Conservation (phyloP, 2,888 invertebrate species). For the Rotaria socialis region DNA sequence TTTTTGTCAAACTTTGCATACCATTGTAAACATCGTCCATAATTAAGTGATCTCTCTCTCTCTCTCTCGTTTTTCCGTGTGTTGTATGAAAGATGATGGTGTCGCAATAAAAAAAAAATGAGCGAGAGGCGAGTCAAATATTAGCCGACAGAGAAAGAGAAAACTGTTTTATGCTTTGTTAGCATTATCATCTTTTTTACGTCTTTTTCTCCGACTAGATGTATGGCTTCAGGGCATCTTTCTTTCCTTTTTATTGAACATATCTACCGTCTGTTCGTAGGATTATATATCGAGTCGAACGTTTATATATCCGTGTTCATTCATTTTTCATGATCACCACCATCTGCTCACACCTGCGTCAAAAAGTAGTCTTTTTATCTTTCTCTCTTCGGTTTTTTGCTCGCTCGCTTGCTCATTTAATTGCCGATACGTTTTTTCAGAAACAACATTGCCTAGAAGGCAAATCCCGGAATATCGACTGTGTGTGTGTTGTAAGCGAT, state of each 20-base stretch:
- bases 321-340: slow-evolving; percentile 28
- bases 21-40: slow-evolving; percentile 32
- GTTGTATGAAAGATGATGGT: background rate
- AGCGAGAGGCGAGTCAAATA: slow-evolving; percentile 23
- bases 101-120: slow-evolving; percentile 15
- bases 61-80: background rate
- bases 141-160: slow-evolving; percentile 4
- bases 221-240: slow-evolving; percentile 10
- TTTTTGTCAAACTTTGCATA: background rate
- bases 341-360: slow-evolving; percentile 15
- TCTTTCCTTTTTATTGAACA: slow-evolving; percentile 26
- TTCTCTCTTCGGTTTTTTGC: background rate
- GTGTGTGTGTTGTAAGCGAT: background rate
- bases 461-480: slow-evolving; percentile 32
- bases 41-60: slow-evolving; percentile 4
- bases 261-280: slow-evolving; percentile 1
- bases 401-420: slow-evolving; percentile 26
- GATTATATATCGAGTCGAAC: slow-evolving; percentile 18
- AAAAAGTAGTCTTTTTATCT: background rate
- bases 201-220: slow-evolving; percentile 8
- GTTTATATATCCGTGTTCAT: slow-evolving; percentile 4
- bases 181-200: slow-evolving; percentile 6
- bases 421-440: slow-evolving; percentile 18
- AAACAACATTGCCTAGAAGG: slow-evolving; percentile 26
- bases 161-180: slow-evolving; percentile 18